Evolutionary conservation across 1,140 invertebrate species (phyloP).

Genomic region (Yoshiicerus persimilis): DNA sequence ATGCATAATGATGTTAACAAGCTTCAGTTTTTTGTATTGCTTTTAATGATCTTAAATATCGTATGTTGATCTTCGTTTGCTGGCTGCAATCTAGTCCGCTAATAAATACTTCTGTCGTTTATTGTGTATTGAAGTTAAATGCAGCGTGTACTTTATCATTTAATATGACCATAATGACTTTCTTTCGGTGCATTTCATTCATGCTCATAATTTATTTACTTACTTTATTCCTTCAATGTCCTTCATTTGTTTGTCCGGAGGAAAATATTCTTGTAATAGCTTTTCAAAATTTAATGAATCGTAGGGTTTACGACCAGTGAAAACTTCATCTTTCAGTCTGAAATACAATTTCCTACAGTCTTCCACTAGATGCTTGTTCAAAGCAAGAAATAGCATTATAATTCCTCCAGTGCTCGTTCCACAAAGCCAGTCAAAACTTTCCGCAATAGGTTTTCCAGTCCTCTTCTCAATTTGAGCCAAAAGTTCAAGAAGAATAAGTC

Average conservation of each 20-base stretch:
- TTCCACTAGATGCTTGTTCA: conserved; percentile 47
- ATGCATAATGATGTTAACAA: too few relatives aligned
- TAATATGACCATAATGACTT: too few relatives aligned
- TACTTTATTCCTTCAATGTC: background rate
- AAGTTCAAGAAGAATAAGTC: conserved; percentile 59
- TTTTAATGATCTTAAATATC: too few relatives aligned
- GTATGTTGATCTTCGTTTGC: too few relatives aligned
- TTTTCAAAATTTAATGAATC: background rate
- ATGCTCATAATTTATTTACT: too few relatives aligned
- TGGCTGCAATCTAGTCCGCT: too few relatives aligned
- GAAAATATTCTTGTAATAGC: background rate
- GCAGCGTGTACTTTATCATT: too few relatives aligned
- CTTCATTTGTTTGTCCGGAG: background rate
- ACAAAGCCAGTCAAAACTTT: conserved; percentile 65
- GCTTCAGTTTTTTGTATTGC: too few relatives aligned
- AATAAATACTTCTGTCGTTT: too few relatives aligned
- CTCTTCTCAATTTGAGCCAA: conserved; percentile 57
- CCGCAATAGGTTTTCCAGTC: conserved; percentile 53
- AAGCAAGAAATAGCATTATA: conserved; percentile 59
- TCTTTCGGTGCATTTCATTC: too few relatives aligned
- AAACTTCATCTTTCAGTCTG: background rate
- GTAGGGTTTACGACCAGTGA: background rate
- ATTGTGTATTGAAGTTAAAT: too few relatives aligned
- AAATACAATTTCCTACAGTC: background rate
- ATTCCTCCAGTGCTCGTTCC: conserved; percentile 69